These are phyloP conservation scores for Orientallactaga bullata DNA, from an alignment of 2,113 vertebrate genomes.

Conservation along the genomic window DNA sequence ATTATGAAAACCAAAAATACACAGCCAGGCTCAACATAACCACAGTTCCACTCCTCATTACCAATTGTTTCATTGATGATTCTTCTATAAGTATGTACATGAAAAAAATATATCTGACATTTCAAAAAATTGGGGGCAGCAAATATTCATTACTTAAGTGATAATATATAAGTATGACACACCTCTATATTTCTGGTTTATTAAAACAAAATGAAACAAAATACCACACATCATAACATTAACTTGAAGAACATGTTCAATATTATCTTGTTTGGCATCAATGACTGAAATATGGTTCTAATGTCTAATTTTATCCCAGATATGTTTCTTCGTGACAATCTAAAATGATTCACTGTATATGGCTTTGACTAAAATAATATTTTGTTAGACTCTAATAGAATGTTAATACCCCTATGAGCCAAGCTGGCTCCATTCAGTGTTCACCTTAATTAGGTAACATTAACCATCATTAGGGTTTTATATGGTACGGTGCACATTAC, in stretches of 20 bases:
- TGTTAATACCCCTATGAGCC: constrained; percentile 87
- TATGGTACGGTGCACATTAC: constrained; percentile 90
- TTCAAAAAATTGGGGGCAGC: not conserved
- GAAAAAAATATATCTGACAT: not conserved
- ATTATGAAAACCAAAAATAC: no score
- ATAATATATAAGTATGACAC: not conserved
- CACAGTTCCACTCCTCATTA: no score
- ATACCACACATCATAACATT: not conserved
- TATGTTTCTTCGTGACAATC: constrained; percentile 75
- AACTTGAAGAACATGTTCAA: constrained; percentile 71
- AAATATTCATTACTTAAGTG: constrained; percentile 30
- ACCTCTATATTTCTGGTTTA: constrained; percentile 27
- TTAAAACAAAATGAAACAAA: constrained; percentile 69
- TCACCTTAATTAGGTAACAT: constrained; percentile 91
- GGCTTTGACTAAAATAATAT: constrained; percentile 89
- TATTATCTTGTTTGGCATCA: constrained; percentile 76
- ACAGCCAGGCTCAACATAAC: no score
- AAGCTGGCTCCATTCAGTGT: constrained; percentile 86
- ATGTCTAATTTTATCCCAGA: constrained; percentile 81
- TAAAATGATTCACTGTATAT: constrained; percentile 82
- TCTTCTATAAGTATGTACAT: not conserved
- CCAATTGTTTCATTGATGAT: no score
- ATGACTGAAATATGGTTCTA: constrained; percentile 71
- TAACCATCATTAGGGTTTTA: constrained; percentile 90
- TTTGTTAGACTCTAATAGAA: constrained; percentile 88